Percentiles rank a stretch among this genome's conserved stretches.
Evolutionary conservation across 2,888 invertebrate species (phyloP).

Genomic region (Thereva unica): DNA sequence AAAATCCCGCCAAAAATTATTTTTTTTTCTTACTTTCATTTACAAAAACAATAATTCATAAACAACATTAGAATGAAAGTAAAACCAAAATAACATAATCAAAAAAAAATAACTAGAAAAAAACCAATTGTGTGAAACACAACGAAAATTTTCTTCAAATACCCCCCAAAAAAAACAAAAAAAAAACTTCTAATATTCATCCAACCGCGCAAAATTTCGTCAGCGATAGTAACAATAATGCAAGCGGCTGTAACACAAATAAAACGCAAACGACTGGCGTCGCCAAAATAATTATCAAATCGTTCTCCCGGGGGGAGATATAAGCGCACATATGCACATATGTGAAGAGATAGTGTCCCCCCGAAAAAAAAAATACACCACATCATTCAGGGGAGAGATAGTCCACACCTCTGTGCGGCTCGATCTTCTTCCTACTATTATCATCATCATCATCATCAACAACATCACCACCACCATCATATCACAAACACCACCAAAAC

Average conservation of each 20-base stretch:
- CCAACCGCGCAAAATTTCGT: background rate
- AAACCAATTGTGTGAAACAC: background rate
- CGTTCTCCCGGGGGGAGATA: no score
- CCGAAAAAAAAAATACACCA: no score
- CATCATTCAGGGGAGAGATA: no score
- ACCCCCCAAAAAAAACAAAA: no score
- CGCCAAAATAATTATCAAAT: slow-evolving; percentile 21
- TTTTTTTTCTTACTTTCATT: background rate
- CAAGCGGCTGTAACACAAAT: slow-evolving; percentile 1
- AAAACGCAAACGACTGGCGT: slow-evolving; percentile 23
- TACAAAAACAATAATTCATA: background rate
- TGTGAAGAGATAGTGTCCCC: no score
- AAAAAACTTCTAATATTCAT: background rate
- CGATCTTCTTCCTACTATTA: no score
- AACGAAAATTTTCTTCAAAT: no score
- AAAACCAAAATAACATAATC: background rate
- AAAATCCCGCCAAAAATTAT: slow-evolving; percentile 24
- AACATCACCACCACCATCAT: no score
- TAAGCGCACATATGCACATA: no score
- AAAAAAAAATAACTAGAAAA: slow-evolving; percentile 1
- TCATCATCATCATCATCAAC: no score
- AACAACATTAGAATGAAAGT: background rate
- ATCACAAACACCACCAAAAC: no score
- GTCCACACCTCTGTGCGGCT: no score
- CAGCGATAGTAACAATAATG: background rate